These are phyloP conservation scores for Eupithecia dodoneata DNA, from an alignment of 2,888 invertebrate genomes.

Conservation along the genomic window DNA sequence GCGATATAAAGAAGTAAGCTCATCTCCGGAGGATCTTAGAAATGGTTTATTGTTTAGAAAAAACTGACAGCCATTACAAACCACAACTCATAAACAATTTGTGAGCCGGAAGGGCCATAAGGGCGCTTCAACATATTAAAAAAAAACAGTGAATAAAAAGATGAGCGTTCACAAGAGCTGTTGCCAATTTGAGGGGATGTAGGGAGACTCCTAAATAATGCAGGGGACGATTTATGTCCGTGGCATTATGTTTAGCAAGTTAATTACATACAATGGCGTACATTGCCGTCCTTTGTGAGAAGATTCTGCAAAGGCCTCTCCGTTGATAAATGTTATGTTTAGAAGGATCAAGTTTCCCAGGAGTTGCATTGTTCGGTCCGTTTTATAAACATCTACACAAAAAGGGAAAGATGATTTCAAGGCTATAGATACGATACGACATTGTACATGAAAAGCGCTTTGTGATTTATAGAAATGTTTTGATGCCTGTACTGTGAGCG, in stretches of 20 bases:
- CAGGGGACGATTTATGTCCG: conserved; percentile 45
- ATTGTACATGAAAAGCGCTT: background rate
- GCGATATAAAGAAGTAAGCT: background rate
- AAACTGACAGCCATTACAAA: conserved; percentile 27
- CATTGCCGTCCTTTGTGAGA: conserved; percentile 24
- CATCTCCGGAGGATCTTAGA: background rate
- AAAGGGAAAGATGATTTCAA: background rate
- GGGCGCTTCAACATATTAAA: conserved; percentile 37
- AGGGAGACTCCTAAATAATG: conserved; percentile 43
- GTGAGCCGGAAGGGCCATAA: conserved; percentile 39
- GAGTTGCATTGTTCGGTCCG: conserved; percentile 12
- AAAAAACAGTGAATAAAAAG: conserved; percentile 45
- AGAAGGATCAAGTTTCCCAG: conserved; percentile 13
- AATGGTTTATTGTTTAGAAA: background rate
- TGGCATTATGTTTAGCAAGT: conserved; percentile 41
- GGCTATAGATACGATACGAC: background rate
- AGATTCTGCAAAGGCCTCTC: conserved; percentile 37
- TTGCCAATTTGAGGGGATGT: conserved; percentile 42
- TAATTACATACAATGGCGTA: conserved; percentile 41
- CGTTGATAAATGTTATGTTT: conserved; percentile 28
- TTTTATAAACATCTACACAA: background rate
- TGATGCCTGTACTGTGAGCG: background rate
- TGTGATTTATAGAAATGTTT: background rate
- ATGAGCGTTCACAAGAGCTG: conserved; percentile 42
- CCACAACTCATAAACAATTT: conserved; percentile 36